Evolutionary conservation across 2,797 vertebrate genomes (phyloP), one percentile per base, ranked within the genome.

Genomic region (Darevskia nairensis): DNA sequence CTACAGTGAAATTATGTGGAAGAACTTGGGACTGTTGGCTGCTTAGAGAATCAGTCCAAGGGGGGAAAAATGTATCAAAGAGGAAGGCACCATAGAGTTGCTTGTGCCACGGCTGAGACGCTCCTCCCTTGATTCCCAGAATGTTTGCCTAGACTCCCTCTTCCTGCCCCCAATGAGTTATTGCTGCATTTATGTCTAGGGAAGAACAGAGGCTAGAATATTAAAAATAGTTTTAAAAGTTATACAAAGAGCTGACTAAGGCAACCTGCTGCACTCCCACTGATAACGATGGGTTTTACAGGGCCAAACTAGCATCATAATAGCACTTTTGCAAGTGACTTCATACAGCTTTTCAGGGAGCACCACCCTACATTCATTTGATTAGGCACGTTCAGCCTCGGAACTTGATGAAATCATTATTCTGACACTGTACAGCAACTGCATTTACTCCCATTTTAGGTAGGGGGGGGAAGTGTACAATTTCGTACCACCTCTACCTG

Each of bases 381-480:
- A 94, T 79, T 75, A 93, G 94, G 93, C 91, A 94, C 91, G 90
- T 93, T 92, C 86, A 87, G 90, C 86, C 55, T 35, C 3, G 85
- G 13, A 91, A 88, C 32, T 75, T 76, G 27, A 75, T 90, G 89
- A 86, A 78, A 72, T 75, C 25, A 75, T 90, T 88, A 86, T 80
- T 91, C 75, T 90, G 76, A 44, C 66, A 90, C 81, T 89, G 87
- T 66, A 90, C 39, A 64, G 74, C 59, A 93, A 89, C 6, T 64
- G 2, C 84, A 61, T 19, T 61, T 86, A 82, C 71, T 85, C 61
- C 44, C 19, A 13, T 17, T 82, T 81, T 59, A 66, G 91, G 89
- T 59, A 66, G 91, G 89, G 90, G 93, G 27, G 90, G 77, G 84
- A n/a, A n/a, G 74, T 2, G 35, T 69, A 64, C 44, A 83, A 82